Percentiles rank a stretch among this genome's conserved stretches.
phyloP scores from a whole-genome alignment of 2,888 invertebrate genomes.

The Microchrysa polita region DNA sequence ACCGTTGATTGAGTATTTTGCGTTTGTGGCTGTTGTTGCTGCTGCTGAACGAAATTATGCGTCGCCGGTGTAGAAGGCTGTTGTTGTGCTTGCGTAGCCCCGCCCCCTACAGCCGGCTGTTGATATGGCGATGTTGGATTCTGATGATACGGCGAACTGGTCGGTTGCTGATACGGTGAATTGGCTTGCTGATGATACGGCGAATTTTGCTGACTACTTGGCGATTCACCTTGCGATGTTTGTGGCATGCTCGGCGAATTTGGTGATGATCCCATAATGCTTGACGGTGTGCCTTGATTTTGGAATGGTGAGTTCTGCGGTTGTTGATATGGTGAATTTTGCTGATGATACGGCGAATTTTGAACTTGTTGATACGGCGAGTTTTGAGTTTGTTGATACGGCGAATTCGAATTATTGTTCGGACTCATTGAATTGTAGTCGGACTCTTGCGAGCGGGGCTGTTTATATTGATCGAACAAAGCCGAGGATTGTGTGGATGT shows the following conservation, averaged over 20 bases:
- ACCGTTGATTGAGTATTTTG: conserved; percentile 48
- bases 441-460: conserved; percentile 66
- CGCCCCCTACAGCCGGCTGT: conserved; percentile 50
- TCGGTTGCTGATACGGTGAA: conserved; percentile 64
- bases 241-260: conserved; percentile 54
- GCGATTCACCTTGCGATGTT: conserved; percentile 57
- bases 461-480: conserved; percentile 70
- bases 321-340: conserved; percentile 61
- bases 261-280: conserved; percentile 6
- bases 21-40: conserved; percentile 49
- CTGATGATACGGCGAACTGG: conserved; percentile 49
- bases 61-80: conserved; percentile 35
- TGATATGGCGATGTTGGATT: conserved; percentile 54
- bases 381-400: conserved; percentile 66
- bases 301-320: conserved; percentile 53
- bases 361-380: conserved; percentile 65
- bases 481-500: conserved; percentile 53
- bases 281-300: conserved; percentile 54
- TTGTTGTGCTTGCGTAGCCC: conserved; percentile 50
- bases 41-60: conserved; percentile 37
- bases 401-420: conserved; percentile 66
- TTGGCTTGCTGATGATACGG: conserved; percentile 65
- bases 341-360: conserved; percentile 62
- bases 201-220: conserved; percentile 61
- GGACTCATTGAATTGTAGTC: conserved; percentile 69